Conservation (phyloP, 2,888 invertebrate genomes). For the Fissipunctia ypsillon region DNA sequence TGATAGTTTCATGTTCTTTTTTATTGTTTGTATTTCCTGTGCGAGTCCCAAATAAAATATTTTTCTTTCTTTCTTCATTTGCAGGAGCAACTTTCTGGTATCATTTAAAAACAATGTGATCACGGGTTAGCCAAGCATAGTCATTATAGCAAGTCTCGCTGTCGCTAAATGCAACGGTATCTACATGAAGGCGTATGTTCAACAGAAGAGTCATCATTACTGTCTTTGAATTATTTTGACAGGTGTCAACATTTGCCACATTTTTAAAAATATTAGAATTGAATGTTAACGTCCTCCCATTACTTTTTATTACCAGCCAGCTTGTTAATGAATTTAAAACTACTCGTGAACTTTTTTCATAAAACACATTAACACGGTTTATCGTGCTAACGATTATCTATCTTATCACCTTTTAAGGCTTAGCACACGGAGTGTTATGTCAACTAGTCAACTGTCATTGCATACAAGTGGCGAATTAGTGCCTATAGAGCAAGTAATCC, state of each 20-base stretch:
- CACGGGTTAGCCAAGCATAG: neutral
- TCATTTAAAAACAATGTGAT: neutral
- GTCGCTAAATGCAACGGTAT: neutral
- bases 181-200: neutral
- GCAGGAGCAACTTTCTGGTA: neutral
- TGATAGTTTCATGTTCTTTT: too few species aligned
- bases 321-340: slow-evolving; percentile 50
- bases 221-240: neutral
- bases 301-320: slow-evolving; percentile 38
- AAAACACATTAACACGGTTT: slow-evolving; percentile 13
- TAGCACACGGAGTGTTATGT: neutral
- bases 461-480: neutral
- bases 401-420: slow-evolving; percentile 35
- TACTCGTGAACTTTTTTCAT: slow-evolving; percentile 21
- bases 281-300: slow-evolving; percentile 5
- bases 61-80: too few species aligned
- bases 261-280: neutral
- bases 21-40: too few species aligned
- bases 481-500: neutral
- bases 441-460: slow-evolving; percentile 31
- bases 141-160: neutral
- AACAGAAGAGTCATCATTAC: neutral
- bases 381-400: slow-evolving; percentile 48
- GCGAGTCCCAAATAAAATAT: too few species aligned
- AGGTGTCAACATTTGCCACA: neutral